phyloP scores from a whole-genome alignment of 2,797 vertebrate genomes.

The Acrossocheilus wenchowensis region DNA sequence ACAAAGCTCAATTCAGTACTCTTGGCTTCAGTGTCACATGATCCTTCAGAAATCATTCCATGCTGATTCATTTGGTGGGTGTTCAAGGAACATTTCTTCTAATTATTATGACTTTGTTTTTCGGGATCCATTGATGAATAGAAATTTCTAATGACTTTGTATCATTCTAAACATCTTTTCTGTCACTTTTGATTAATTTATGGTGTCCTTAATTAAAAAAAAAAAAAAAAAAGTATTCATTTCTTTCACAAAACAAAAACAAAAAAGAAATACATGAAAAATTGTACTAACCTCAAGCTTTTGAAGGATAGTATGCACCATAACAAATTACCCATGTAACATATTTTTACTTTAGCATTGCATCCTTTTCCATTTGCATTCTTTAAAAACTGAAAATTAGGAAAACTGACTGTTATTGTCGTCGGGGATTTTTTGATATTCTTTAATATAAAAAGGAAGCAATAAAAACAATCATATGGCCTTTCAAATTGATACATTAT shows the following conservation, averaged over 20 bases:
- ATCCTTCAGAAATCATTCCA: no score
- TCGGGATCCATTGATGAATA: neutral
- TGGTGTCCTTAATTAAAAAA: neutral
- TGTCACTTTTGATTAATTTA: neutral
- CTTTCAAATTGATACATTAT: slow-evolving; percentile 15
- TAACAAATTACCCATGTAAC: neutral
- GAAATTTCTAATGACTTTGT: neutral
- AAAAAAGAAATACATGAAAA: neutral
- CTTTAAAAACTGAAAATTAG: neutral
- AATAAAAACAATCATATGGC: neutral
- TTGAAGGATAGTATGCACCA: neutral
- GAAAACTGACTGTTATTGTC: neutral
- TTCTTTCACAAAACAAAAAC: neutral
- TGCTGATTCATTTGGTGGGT: no score
- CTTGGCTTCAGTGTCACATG: no score
- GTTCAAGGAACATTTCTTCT: no score
- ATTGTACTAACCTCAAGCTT: neutral
- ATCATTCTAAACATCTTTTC: neutral
- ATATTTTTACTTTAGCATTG: neutral
- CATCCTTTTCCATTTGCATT: neutral
- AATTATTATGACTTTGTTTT: no score
- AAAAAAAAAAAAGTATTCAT: neutral
- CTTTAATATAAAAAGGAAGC: slow-evolving; percentile 3
- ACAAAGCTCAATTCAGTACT: no score
- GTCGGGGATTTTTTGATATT: neutral